These are phyloP conservation scores for Empis stercorea DNA, from an alignment of 2,888 invertebrate species.

Conservation along the genomic window DNA sequence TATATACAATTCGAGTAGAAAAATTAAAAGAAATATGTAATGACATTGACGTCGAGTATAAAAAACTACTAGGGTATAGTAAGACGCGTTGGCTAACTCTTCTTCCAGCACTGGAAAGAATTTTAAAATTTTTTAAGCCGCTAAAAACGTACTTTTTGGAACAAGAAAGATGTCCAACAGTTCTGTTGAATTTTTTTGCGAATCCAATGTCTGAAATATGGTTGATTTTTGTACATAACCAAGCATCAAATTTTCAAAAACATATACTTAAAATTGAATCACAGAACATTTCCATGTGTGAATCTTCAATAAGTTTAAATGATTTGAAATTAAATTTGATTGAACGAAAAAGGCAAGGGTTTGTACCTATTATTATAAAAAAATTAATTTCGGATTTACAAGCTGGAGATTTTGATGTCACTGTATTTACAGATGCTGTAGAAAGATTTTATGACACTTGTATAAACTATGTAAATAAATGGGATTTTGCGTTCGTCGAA, in stretches of 20 bases:
- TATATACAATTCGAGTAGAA: conserved; percentile 5
- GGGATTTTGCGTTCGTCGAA: not conserved
- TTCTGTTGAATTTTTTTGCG: conserved; percentile 2
- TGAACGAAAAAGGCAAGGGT: not conserved
- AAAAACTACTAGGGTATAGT: conserved; percentile 3
- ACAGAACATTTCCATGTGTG: not conserved
- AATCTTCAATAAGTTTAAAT: not conserved
- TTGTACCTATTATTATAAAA: not conserved
- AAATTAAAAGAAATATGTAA: not conserved
- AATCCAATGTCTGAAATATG: conserved; percentile 2
- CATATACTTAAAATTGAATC: not conserved
- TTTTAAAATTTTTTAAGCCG: conserved; percentile 3
- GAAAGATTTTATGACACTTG: not conserved
- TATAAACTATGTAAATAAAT: not conserved
- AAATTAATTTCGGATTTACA: not conserved
- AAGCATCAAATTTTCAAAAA: not conserved
- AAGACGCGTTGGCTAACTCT: conserved; percentile 4
- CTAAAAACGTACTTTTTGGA: conserved; percentile 3
- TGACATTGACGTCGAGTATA: conserved; percentile 2
- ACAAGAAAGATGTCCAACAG: conserved; percentile 3
- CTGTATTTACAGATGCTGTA: not conserved
- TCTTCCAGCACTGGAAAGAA: conserved; percentile 2
- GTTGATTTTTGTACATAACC: conserved; percentile 5
- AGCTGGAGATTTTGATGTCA: not conserved
- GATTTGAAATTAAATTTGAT: not conserved